Evolutionary conservation across 2,888 invertebrate genomes (phyloP), one percentile per base, ranked within the genome.

Genomic region (Melanargia galathea): DNA sequence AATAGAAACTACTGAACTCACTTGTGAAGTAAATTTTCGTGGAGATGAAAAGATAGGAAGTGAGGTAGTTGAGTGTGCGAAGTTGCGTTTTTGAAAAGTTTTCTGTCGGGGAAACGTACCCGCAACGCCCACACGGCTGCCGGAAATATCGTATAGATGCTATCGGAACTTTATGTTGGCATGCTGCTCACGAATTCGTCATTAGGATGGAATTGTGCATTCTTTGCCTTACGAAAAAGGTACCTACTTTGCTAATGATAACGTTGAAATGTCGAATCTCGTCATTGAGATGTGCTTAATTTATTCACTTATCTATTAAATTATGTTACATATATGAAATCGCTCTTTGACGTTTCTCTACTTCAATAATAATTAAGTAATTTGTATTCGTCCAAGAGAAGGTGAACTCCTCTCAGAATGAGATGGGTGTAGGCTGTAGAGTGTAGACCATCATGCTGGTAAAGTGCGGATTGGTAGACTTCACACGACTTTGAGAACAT

Each of bases 161-260:
- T 87, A 89, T 89, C 89, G 63, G 66, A 64, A 69, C 72, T 75
- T 74, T 78, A 76, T 78, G 81, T 80, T 78, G 78, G 78, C 78
- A 82, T 77, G 78, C 79, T 71, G 79, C 72, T 77, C 90, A 90
- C 90, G 90, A 89, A 81, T 90, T 80, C 75, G 85, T 84, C 90
- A 88, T 90, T 89, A 90, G 83, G 78, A 77, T 11, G 72, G 79
- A 84, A 80, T 81, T 87, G 80, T 83, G 72, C 80, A 80, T 83
- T 85, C 86, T 84, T 86, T 79, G 73, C 78, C 70, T 77, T 75
- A 79, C 77, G 67, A 75, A 81, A 81, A 82, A 84, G 82, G 83
- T 83, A 84, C n/a, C n/a, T n/a, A n/a, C 82, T 58, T 48, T 13
- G 33, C 81, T 82, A 73, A 76, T 77, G 82, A 85, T 84, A 86